A percentile compares a stretch with the other conserved stretches of the same genome.
These are phyloP conservation scores for Idaea aversata DNA, from an alignment of 2,888 invertebrate genomes.

Conservation along the genomic window DNA sequence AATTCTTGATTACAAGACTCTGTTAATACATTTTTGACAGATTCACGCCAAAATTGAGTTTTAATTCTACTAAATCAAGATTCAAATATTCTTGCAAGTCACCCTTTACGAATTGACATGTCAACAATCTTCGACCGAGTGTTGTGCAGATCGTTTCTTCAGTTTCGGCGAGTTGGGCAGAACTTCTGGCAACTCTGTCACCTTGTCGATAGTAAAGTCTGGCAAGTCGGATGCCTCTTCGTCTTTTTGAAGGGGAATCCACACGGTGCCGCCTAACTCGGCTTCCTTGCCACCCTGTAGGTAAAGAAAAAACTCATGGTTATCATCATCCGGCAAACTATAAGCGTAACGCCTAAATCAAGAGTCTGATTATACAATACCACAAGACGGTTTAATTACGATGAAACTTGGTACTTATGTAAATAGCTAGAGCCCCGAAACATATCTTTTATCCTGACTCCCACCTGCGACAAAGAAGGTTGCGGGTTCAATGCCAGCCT, in stretches of 20 bases:
- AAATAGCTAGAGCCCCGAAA: too few species aligned
- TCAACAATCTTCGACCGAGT: conserved; percentile 26
- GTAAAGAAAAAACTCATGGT: conserved; percentile 4
- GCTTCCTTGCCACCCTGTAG: conserved; percentile 87
- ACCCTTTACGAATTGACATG: conserved; percentile 3
- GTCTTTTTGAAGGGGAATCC: conserved; percentile 84
- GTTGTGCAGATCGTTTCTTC: conserved; percentile 43
- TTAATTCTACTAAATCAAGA: neutral
- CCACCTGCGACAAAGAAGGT: too few species aligned
- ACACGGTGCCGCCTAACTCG: conserved; percentile 88
- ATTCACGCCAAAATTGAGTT: too few species aligned
- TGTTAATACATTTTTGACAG: too few species aligned
- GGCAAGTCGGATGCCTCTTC: conserved; percentile 78
- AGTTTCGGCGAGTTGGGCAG: conserved; percentile 78
- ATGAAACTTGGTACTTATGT: too few species aligned
- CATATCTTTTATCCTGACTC: too few species aligned
- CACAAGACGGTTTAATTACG: too few species aligned
- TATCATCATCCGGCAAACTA: too few species aligned
- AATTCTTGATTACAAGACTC: too few species aligned
- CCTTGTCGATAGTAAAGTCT: conserved; percentile 83
- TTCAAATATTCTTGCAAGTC: neutral
- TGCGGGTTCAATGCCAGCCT: too few species aligned
- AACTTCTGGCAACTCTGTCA: conserved; percentile 82
- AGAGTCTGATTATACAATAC: too few species aligned
- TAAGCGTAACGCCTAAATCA: too few species aligned